Evolutionary conservation across 2,113 vertebrate species (phyloP), one percentile per base, ranked within the genome.

Genomic region (Clarias gariepinus): DNA sequence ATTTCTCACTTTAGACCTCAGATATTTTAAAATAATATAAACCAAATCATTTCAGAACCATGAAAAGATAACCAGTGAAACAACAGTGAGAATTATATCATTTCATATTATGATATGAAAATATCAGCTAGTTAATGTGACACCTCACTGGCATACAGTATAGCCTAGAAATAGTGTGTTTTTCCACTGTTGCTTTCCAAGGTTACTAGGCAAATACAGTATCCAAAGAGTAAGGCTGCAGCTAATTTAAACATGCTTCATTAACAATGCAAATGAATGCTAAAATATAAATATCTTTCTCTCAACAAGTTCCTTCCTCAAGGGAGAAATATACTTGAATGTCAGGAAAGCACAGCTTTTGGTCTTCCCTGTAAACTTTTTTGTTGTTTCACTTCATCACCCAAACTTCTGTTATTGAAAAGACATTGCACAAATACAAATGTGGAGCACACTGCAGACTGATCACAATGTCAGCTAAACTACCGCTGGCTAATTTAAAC

Each of bases 231-330:
- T 53, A 53, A 52, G 25, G n/a, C 23, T 77, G 74, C 52, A 55
- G 52, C 52, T 28, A 52, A 78, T 18, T 78, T 28, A 28, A 28
- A 28, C 52, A 77, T 16, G 13, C 18, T 77, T 23, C 74, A 77
- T 77, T 16, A 57, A 77, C 76, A 78, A 57, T 25, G 36, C 36
- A 47, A 47, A 74, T 74, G 71, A 73, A 21, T 55, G 74, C 47
- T 78, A 78, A 57, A 78, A 57, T 78, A 58, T 30, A 57, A 78
- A 78, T 30, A 28, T 57, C n/a, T 78, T 57, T 78, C 52, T 23
- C 6, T 28, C 9, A 12, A 76, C 23, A 11, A 77, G 41, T 53
- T 77, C 9, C 53, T 77, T 77, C 74, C 74, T 55, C 47, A 76
- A 4, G n/a, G 52, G 25, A 28, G 28, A 53, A 76, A 76, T 3